Percentiles rank a stretch among this genome's conserved stretches.
These are phyloP conservation scores for Hystrix cristata DNA, from an alignment of 2,113 vertebrate species.

Conservation along the genomic window DNA sequence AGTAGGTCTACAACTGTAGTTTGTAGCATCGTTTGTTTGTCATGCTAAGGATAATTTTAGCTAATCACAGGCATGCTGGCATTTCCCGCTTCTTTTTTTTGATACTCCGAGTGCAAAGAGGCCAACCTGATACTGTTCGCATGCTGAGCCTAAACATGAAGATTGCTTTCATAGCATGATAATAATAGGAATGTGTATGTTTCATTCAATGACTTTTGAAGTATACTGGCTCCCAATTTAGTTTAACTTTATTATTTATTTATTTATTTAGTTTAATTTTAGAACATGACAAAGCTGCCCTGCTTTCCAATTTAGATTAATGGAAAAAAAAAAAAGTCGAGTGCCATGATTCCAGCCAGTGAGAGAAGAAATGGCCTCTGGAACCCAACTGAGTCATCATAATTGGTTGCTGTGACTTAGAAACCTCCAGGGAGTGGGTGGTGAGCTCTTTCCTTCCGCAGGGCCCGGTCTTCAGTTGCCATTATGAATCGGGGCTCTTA, in stretches of 20 bases:
- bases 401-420: neutral
- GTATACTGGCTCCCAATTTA: conserved; percentile 7
- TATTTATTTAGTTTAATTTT: too few relatives aligned
- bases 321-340: neutral
- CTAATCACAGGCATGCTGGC: neutral
- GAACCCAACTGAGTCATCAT: conserved; percentile 27
- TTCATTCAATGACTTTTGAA: conserved; percentile 37
- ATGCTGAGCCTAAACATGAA: conserved; percentile 19
- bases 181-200: neutral
- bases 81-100: neutral
- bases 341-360: conserved; percentile 23
- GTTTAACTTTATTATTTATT: neutral
- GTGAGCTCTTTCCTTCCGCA: neutral
- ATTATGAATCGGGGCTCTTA: conserved; percentile 29
- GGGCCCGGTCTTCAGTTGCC: neutral
- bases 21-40: neutral
- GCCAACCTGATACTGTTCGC: neutral
- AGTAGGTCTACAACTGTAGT: neutral
- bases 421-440: neutral
- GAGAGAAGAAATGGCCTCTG: conserved; percentile 17
- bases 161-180: neutral
- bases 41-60: neutral
- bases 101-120: neutral
- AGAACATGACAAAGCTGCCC: too few relatives aligned
- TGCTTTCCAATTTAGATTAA: too few relatives aligned